Base-by-base conservation (phyloP, 2,888 invertebrate genomes). In the Drosophila silvestris region DNA sequence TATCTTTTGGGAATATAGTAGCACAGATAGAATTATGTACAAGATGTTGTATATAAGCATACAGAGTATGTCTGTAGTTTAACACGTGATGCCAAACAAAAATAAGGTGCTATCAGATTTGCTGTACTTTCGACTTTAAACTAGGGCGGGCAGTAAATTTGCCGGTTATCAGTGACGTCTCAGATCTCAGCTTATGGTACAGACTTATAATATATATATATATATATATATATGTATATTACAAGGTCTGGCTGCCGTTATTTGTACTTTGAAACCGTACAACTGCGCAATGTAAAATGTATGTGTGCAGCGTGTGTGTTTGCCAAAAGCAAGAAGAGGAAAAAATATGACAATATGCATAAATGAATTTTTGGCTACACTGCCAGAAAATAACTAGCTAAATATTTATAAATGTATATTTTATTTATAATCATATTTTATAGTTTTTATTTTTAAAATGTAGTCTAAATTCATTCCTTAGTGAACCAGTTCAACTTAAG, bases 91-190 rank as follows among this genome's bases (percentile, higher is more conserved):
- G 5, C 4, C 16, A 26, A 26, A 54, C 14, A 16, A 35, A 33
- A 33, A 16, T 19, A 28, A 16, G 51, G n/a, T 39, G 30, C 28
- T 70, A 60, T 70, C 54, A 58, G 56, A 57, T 35, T 32, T 35
- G 50, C 22, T 74, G 80, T 61, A 68, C 77, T 79, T 77, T 69
- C 69, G 77, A 80, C 77, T 69, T 80, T 62, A 30, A 75, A 28
- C 39, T 32, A 14, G 30, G 9, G 22, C 28, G 50, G 44, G 32
- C 30, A 30, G 52, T 5, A 56, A 37, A 30, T 44, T n/a, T 7
- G 16, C 10, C 6, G 35, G 22, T 77, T 77, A 77, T 77, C 80
- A 80, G 77, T 75, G 77, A 80, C 81, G 77, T 77, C 54, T 10
- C 41, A 30, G 41, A 47, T 35, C 52, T 53, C 41, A 56, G 81